Evolutionary conservation across 2,888 invertebrate genomes (phyloP), one percentile per base, ranked within the genome.

Genomic region (Mythimna lalbum): DNA sequence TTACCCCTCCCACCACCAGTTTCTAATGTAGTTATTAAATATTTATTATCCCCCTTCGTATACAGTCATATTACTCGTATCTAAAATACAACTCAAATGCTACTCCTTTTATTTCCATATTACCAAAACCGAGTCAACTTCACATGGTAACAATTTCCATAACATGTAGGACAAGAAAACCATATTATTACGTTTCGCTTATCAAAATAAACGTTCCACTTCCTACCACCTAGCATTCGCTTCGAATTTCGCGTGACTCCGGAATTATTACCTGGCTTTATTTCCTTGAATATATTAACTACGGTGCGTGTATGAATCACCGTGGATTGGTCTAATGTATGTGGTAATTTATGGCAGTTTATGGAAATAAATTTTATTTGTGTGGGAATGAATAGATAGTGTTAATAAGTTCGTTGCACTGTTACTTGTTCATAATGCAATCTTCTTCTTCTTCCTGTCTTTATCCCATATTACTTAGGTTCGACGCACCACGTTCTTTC

Each of bases 131-230:
- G n/a, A 10, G 6, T n/a, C 9, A 21, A 33, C 36, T 9, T 27
- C 4, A n/a, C 19, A 31, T 61, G 60, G 65, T 36, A 59, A 72
- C 62, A 57, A 73, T 69, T 78, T 64, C 60, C 66, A 65, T 70
- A 67, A 63, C 59, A 76, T 67, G 68, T 67, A 76, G 63, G 33
- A 75, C 73, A 74, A 69, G 74, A 65, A 79, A 76, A 76, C 68
- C 56, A 61, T 86, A 77, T 84, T 83, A 86, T 86, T 80, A 78
- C 71, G 78, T 80, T 53, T 36, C 59, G 47, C 76, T 83, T 85
- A 89, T 89, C 89, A 76, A 81, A 86, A 89, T 85, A 82, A 86
- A 85, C 77, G 82, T 69, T 78, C 76, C 53, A 69, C 80, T 89
- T 87, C 88, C 86, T n/a, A 70, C 65, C 43, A 74, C 78, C 75